A percentile compares a stretch with the other conserved stretches of the same genome.
These are phyloP conservation scores for Heliconius himera DNA, from an alignment of 1,140 invertebrate species.

Conservation along the genomic window DNA sequence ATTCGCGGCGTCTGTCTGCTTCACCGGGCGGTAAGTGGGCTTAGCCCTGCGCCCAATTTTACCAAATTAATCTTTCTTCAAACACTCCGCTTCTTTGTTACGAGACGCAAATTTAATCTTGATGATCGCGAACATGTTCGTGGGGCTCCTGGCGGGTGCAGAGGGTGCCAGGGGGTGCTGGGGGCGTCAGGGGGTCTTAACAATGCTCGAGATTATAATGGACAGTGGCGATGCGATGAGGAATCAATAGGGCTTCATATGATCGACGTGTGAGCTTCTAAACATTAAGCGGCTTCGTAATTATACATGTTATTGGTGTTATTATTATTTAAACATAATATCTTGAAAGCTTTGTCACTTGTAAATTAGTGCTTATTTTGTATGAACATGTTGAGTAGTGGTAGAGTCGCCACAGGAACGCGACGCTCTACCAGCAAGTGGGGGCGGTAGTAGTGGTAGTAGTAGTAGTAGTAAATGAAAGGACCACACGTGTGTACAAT, in stretches of 20 bases:
- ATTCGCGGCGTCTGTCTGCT: not conserved
- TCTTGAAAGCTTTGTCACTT: not conserved
- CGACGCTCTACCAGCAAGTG: no score
- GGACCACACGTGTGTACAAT: constrained; percentile 17
- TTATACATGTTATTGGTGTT: not conserved
- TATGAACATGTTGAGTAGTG: not conserved
- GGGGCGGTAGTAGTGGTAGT: no score
- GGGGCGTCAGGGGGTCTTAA: constrained; percentile 27
- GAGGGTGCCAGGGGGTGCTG: not conserved
- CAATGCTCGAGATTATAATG: constrained; percentile 35
- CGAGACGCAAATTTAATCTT: constrained; percentile 66
- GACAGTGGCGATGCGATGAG: constrained; percentile 20
- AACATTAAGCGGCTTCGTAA: constrained; percentile 7
- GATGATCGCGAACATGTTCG: constrained; percentile 36
- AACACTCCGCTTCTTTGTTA: constrained; percentile 70
- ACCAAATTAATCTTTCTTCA: constrained; percentile 76
- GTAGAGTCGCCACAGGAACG: no score
- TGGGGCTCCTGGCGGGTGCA: not conserved
- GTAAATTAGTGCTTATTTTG: not conserved
- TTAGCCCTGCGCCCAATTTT: constrained; percentile 55
- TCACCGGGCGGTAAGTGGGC: constrained; percentile 36
- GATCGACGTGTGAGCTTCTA: constrained; percentile 4
- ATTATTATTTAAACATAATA: not conserved
- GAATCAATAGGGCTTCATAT: constrained; percentile 21
- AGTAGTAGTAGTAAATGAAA: constrained; percentile 17